A percentile compares a stretch with the other conserved stretches of the same genome.
Evolutionary conservation across 2,113 vertebrate genomes (phyloP).

Genomic region (Alethe castanea): DNA sequence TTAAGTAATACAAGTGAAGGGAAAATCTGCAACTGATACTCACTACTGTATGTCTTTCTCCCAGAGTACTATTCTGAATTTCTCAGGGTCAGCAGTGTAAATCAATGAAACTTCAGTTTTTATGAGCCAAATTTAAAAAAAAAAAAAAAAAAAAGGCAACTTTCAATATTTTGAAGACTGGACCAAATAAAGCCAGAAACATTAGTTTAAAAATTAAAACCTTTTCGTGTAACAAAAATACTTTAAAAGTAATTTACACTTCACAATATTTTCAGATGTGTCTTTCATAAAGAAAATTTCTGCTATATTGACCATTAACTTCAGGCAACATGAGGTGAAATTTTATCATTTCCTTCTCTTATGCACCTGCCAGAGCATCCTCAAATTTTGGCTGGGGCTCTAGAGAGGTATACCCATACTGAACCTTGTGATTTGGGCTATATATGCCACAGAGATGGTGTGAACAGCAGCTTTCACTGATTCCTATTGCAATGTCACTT

Average conservation of each 20-base stretch:
- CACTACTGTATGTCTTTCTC: neutral
- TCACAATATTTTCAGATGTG: neutral
- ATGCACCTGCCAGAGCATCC: neutral
- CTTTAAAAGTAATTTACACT: neutral
- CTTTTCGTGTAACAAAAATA: neutral
- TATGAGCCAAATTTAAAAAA: neutral
- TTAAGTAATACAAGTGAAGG: neutral
- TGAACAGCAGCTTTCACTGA: neutral
- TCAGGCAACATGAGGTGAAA: neutral
- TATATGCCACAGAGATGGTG: neutral
- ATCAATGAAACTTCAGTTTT: neutral
- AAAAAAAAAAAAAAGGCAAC: fast-evolving
- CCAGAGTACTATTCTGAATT: neutral
- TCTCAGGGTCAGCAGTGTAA: neutral
- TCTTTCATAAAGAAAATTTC: neutral
- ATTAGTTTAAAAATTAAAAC: neutral
- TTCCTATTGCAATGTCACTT: neutral
- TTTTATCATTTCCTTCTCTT: neutral
- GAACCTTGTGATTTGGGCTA: neutral
- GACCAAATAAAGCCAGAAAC: neutral
- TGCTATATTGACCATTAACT: neutral
- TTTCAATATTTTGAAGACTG: neutral
- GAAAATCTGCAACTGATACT: neutral
- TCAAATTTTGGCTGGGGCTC: neutral
- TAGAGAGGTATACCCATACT: neutral